Percentiles rank a stretch among this genome's conserved stretches.
Conservation (phyloP, 2,113 vertebrate species). For the Rousettus leschenaultii region DNA sequence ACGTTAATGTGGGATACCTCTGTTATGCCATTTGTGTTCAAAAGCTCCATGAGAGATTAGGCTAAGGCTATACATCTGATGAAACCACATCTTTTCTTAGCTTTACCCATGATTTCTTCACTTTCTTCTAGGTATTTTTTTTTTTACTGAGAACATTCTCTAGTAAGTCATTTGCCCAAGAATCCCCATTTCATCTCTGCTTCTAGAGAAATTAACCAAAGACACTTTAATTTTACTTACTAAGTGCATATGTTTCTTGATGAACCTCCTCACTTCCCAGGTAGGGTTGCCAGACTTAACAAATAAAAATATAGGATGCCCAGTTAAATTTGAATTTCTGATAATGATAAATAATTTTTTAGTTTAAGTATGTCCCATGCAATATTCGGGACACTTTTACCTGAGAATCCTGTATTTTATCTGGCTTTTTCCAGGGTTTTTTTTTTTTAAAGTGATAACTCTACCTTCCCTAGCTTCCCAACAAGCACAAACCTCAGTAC, state of each 20-base stretch:
- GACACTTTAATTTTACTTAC: background rate
- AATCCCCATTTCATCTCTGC: background rate
- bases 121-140: background rate
- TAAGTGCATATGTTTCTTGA: background rate
- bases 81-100: background rate
- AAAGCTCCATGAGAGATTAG: background rate
- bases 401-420: background rate
- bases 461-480: background rate
- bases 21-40: background rate
- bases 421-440: background rate
- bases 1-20: background rate
- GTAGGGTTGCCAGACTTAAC: background rate
- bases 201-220: background rate
- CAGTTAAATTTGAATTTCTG: slow-evolving; percentile 30
- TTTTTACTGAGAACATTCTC: background rate
- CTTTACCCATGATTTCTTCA: background rate
- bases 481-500: background rate
- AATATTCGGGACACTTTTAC: slow-evolving; percentile 17
- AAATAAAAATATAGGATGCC: slow-evolving; percentile 27
- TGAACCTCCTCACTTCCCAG: background rate
- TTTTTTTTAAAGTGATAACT: background rate
- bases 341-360: background rate
- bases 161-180: background rate
- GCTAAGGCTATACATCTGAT: background rate
- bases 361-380: background rate